Base-by-base conservation (phyloP, 2,113 vertebrate genomes). In the Tragelaphus scriptus region DNA sequence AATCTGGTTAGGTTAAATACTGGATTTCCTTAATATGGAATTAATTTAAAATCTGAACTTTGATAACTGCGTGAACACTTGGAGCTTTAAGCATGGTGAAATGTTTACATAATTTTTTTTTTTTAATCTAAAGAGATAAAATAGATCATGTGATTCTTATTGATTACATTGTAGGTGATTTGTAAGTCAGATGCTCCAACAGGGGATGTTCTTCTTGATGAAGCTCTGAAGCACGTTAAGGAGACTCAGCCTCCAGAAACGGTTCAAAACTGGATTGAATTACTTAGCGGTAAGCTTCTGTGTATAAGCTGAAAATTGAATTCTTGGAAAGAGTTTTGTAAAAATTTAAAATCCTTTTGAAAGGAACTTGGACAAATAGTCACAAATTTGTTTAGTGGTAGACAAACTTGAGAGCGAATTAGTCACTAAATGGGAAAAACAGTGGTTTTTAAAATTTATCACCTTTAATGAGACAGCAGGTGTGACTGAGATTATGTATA, bases 241-340 rank as follows among this genome's bases (percentile, higher is more conserved):
- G 99, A 99, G 96, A 99, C 99, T 1, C 99, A 99, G 0, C 99
- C 99, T 53, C 99, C 99, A 19, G 99, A 99, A 99, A 99, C 99
- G 0, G 99, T 99, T 90, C 99, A 99, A 98, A 99, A 99, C 98
- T 99, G 99, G 99, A 99, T 99, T 85, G 99, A 99, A 86, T 99
- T 99, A 85, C 99, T 99, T 97, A 99, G 99, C 95, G 99, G 99
- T 99, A 99, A 99, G 99, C 97, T n/a, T 94, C 68, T 71, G 87
- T 87, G 51, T 96, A 79, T 94, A 1, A 2, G 82, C 26, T 58
- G n/a, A 89, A 95, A 1, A 32, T 26, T 30, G 61, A 92, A 84
- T 90, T 97, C 89, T 93, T 6, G 47, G 61, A 85, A 91, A 53
- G n/a, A 58, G 71, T 75, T 88, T 75, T 93, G 40, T 90, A 28